Base-by-base conservation (phyloP, 92 coral and sea anemone species). In the Umimayanthus chanpuru region DNA sequence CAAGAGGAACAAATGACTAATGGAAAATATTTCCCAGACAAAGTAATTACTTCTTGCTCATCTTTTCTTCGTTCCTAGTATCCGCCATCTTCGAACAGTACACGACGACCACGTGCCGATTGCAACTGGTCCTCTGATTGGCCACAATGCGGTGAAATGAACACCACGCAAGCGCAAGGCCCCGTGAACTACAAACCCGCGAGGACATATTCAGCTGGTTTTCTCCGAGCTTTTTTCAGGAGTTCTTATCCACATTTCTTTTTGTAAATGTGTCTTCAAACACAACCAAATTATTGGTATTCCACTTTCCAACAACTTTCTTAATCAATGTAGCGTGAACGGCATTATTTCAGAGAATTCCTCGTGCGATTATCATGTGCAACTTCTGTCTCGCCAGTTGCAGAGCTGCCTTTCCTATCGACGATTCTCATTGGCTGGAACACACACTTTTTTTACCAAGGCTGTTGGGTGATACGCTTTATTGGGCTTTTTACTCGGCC, bases 51-150 rank as follows among this genome's bases (percentile, higher is more conserved):
- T 93, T 97, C 61, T 97, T 97, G 91, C 99, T 97, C 11, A 97
- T 81, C 90, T 94, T 95, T 55, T 88, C 99, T 50, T 95, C 98
- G 53, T 93, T 84, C 39, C 94, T 95, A 92, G 95, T 94, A 72
- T 95, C 99, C 53, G 98, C 98, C 99, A 97, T 97, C 66, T 91
- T 94, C 74, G 95, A 88, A 53, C 88, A 88, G 50, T 81, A 23
- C 25, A 88, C 64, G 5, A 83, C 53, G 73, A 81, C 80, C 96
- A 92, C 93, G 95, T 88, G 93, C 38, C 86, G 82, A 25, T 85
- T 55, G 29, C 78, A 90, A 76, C 39, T 76, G 76, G 88, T 38
- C 25, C 68, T 89, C 66, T 89, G 92, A 92, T 95, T 95, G 96
- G 98, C 80, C 87, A 81, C 82, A 64, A 79, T 23, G 30, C 86